Percentiles rank a stretch among this genome's conserved stretches.
These are phyloP conservation scores for Heliconius eleuchia DNA, from an alignment of 1,140 invertebrate species.

Conservation along the genomic window DNA sequence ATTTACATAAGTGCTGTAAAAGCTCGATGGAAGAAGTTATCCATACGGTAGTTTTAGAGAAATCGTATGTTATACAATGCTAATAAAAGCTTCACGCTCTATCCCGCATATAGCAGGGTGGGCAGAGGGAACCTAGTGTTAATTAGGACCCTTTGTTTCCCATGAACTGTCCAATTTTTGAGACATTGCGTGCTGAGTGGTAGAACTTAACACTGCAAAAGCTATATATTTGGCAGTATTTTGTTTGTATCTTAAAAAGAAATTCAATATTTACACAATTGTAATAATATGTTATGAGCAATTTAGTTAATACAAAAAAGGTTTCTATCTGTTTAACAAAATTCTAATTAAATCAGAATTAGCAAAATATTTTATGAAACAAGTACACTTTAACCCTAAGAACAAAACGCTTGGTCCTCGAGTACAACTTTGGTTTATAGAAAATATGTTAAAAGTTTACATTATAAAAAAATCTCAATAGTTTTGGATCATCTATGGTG, in stretches of 20 bases:
- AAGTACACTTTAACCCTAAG: conserved; percentile 8
- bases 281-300: conserved; percentile 12
- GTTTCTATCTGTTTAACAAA: conserved; percentile 11
- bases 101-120: not conserved
- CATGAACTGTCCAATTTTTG: no score
- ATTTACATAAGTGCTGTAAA: not conserved
- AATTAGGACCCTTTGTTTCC: no score
- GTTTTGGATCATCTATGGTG: conserved; percentile 27
- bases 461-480: conserved; percentile 22
- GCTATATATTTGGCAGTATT: conserved; percentile 10
- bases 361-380: not conserved
- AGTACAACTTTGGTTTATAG: conserved; percentile 32
- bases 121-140: no score
- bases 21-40: not conserved
- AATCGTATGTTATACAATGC: not conserved
- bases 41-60: not conserved
- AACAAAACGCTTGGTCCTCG: conserved; percentile 36
- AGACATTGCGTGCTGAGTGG: no score
- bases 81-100: not conserved
- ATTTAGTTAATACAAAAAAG: not conserved
- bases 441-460: conserved; percentile 17
- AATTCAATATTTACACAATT: conserved; percentile 2
- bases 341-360: conserved; percentile 24
- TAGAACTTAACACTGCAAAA: not conserved
- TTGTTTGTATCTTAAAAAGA: not conserved